Evolutionary conservation across 2,888 invertebrate species (phyloP).

Genomic region (Hofmannophila pseudospretella): DNA sequence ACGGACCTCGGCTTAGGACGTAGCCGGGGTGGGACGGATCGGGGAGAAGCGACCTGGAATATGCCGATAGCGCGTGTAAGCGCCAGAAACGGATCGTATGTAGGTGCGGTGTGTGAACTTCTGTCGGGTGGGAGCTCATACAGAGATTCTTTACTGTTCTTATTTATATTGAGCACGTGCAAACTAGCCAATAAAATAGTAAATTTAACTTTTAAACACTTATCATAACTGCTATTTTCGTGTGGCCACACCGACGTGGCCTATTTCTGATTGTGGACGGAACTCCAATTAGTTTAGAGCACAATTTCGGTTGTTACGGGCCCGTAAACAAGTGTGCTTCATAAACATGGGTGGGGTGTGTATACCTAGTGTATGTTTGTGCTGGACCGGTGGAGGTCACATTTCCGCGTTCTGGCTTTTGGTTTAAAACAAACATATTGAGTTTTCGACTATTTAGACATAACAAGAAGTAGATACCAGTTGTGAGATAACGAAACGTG

Average conservation of each 20-base stretch:
- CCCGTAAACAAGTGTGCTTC: slow-evolving; percentile 17
- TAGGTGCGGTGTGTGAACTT: too few species aligned
- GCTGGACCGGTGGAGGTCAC: slow-evolving; percentile 23
- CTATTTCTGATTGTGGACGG: not conserved
- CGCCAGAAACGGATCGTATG: too few species aligned
- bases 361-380: slow-evolving; percentile 16
- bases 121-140: too few species aligned
- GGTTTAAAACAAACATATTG: not conserved
- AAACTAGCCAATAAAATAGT: slow-evolving; percentile 12
- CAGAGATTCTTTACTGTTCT: too few species aligned
- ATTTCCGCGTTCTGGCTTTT: slow-evolving; percentile 21
- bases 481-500: too few species aligned
- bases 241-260: not conserved
- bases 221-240: slow-evolving; percentile 6
- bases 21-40: too few species aligned
- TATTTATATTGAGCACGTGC: too few species aligned
- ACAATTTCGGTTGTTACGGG: not conserved
- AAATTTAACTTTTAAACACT: slow-evolving; percentile 9
- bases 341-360: too few species aligned
- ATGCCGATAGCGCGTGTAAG: too few species aligned
- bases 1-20: too few species aligned
- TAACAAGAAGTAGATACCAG: too few species aligned
- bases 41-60: too few species aligned
- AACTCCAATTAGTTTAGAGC: not conserved
- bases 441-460: not conserved